These are phyloP conservation scores for Puffinus mauretanicus DNA, from an alignment of 2,113 vertebrate genomes.

Conservation along the genomic window DNA sequence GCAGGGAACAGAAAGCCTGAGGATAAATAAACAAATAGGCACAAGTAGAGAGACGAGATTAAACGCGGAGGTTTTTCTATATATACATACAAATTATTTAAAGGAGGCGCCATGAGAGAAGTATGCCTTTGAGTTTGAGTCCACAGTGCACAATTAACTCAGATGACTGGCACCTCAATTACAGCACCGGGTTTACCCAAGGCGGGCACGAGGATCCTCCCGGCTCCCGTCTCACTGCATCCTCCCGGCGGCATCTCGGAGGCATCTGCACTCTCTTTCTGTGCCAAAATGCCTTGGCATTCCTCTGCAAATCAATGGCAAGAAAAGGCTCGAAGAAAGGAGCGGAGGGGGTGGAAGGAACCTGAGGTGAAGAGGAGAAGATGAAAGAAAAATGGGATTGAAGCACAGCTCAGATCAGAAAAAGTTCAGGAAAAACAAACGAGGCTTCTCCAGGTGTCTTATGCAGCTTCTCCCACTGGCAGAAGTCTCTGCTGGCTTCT, in stretches of 20 bases:
- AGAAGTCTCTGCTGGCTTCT: not conserved
- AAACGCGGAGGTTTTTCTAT: not conserved
- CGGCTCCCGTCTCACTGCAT: not conserved
- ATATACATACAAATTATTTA: not conserved
- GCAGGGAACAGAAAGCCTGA: not conserved
- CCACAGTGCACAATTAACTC: not conserved
- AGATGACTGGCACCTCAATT: not conserved
- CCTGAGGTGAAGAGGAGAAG: not conserved
- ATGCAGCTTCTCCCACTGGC: not conserved
- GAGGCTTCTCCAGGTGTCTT: not conserved
- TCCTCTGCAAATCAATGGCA: constrained; percentile 25
- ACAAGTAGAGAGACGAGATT: constrained; percentile 7
- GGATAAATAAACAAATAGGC: constrained; percentile 40
- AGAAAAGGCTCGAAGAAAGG: not conserved
- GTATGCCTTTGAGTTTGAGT: not conserved
- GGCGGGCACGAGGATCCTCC: not conserved
- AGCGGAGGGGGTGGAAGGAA: not conserved
- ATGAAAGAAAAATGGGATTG: not conserved
- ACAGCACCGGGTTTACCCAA: not conserved
- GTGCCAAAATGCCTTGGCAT: not conserved
- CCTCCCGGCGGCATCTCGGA: not conserved
- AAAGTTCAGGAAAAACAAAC: not conserved
- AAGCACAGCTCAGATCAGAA: not conserved
- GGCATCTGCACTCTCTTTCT: not conserved
- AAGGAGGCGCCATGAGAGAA: constrained; percentile 12